Percentiles rank a stretch among this genome's conserved stretches.
Conservation (phyloP, 2,888 invertebrate genomes). For the Schizotus pectinicornis region DNA sequence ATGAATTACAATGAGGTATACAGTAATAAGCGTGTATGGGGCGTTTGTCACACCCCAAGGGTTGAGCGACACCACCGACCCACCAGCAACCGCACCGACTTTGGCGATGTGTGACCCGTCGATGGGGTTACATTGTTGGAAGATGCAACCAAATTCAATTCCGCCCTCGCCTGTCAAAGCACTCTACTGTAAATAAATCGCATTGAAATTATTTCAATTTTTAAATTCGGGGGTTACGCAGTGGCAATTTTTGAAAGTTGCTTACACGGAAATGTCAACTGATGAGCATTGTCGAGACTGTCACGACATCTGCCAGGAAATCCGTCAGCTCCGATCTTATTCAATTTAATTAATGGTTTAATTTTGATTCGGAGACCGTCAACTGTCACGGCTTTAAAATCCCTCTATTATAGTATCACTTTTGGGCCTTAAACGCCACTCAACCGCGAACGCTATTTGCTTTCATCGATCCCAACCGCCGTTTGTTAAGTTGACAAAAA, state of each 20-base stretch:
- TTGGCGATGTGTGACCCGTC: slow-evolving; percentile 50
- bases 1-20: slow-evolving; percentile 38
- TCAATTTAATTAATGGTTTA: slow-evolving; percentile 58
- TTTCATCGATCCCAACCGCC: slow-evolving; percentile 25
- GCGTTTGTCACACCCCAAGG: slow-evolving; percentile 36
- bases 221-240: slow-evolving; percentile 52
- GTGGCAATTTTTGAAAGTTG: slow-evolving; percentile 52
- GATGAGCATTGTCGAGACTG: slow-evolving; percentile 54
- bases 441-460: slow-evolving; percentile 43
- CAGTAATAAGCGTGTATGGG: slow-evolving; percentile 33
- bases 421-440: slow-evolving; percentile 34
- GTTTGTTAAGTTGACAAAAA: slow-evolving; percentile 32
- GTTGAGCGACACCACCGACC: slow-evolving; percentile 11
- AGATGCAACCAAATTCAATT: slow-evolving; percentile 54
- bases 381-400: slow-evolving; percentile 42
- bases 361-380: slow-evolving; percentile 46
- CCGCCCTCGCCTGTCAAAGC: slow-evolving; percentile 56
- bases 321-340: slow-evolving; percentile 54
- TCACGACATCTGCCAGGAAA: slow-evolving; percentile 59
- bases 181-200: slow-evolving; percentile 58
- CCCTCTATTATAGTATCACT: slow-evolving; percentile 31
- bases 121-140: slow-evolving; percentile 56
- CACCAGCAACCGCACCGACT: slow-evolving; percentile 41
- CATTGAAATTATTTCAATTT: slow-evolving; percentile 59
- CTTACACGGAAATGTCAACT: slow-evolving; percentile 56